Percentiles rank a stretch among this genome's conserved stretches.
Conservation (phyloP, 1,140 invertebrate genomes). For the Aphelenchoides fujianensis region DNA sequence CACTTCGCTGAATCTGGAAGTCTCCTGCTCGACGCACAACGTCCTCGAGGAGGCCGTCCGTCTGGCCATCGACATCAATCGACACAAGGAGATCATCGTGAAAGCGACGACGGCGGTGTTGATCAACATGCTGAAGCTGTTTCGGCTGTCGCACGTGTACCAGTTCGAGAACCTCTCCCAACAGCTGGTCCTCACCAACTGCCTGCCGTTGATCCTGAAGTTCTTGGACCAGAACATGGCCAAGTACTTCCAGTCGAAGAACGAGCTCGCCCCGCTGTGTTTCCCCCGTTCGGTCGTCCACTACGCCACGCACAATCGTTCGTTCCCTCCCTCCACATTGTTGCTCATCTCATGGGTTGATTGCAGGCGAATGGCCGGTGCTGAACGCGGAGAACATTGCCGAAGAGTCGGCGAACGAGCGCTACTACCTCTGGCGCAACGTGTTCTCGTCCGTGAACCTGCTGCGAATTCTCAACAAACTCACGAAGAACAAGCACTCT, state of each 20-base stretch:
- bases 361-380: constrained; percentile 87
- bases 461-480: constrained; percentile 90
- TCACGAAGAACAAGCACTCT: constrained; percentile 99
- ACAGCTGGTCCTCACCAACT: constrained; percentile 97
- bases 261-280: constrained; percentile 68
- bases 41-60: constrained; percentile 86
- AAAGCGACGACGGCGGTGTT: constrained; percentile 77
- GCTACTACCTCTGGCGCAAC: constrained; percentile 87
- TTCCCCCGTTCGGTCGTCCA: constrained; percentile 51
- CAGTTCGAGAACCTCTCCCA: constrained; percentile 97
- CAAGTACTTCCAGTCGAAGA: constrained; percentile 88
- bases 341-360: constrained; percentile 1
- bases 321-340: constrained; percentile 25
- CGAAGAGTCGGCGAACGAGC: constrained; percentile 45
- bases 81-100: constrained; percentile 91
- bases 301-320: constrained; percentile 53
- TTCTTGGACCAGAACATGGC: constrained; percentile 99
- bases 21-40: constrained; percentile 33
- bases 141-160: constrained; percentile 98
- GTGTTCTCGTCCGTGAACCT: constrained; percentile 97
- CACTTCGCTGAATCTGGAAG: constrained; percentile 58
- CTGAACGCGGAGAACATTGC: constrained; percentile 82
- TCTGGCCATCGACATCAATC: constrained; percentile 90
- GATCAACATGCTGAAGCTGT: constrained; percentile 77
- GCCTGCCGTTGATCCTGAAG: constrained; percentile 94